Evolutionary conservation across 2,888 invertebrate species (phyloP), one percentile per base, ranked within the genome.

Genomic region (Amphipoea lucens): DNA sequence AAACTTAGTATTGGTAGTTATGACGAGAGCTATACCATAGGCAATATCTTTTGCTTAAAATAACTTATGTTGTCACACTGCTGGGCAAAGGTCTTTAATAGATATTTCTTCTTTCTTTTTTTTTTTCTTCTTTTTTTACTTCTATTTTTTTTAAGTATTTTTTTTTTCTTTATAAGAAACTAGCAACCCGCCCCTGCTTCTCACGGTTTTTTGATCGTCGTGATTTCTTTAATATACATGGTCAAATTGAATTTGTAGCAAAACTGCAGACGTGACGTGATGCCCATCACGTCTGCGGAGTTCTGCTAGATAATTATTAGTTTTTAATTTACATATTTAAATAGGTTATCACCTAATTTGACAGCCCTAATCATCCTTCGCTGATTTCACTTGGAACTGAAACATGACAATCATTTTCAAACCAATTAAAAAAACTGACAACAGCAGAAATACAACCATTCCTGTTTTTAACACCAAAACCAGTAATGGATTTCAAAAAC

Each of bases 401-500:
- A 42, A 42, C 7, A 66, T 23, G 66, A 6, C 14, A 14, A 36
- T 9, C 14, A 4, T 66, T 42, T 66, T 66, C 14, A 20, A 40
- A 23, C 36, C 23, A 23, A 42, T 23, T 14, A 63, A 23, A n/a
- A 9, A 68, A 54, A 7, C 9, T 81, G 54, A 57, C 76, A 75
- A 17, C 4, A 48, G 4, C 76, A 69, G 11, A 48, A 80, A 40
- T 1, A 60, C 14, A 20, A 62, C 1, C 5, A 36, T 62, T n/a
- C 29, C 17, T 7, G 5, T 69, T 57, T 82, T 6, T 60, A 62
- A 54, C 12, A 14, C 5, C 4, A 60, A 65, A 48, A 4, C 40
- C 66, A 36, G 6, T 57, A 51, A 82, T 42, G 72, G 72, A 69
- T 57, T 51, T 20, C 48, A 81, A 67, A 78, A 73, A 68, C 42